Evolutionary conservation across 1,140 invertebrate genomes (phyloP), one percentile per base, ranked within the genome.

Genomic region (Gerris buenoi): DNA sequence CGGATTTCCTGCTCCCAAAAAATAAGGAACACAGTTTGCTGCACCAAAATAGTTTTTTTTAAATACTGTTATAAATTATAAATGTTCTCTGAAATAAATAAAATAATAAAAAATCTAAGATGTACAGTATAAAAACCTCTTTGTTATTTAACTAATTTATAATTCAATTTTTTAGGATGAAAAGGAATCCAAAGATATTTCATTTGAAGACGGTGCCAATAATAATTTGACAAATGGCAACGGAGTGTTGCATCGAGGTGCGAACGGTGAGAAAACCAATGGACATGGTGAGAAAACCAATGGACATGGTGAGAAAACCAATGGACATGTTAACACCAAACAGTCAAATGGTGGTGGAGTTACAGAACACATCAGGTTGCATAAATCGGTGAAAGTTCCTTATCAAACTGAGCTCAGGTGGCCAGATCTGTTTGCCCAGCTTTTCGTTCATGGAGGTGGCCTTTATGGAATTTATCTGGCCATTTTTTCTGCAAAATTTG

Each of bases 401-500:
- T 88, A 87, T 70, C 76, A 75, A 64, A 79, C 87, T 15, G 76
- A 77, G 70, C 84, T 88, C 29, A 81, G 80, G 75, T 89, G 87
- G 87, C 84, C 82, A 0, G 87, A 89, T 76, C 76, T 88, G 1
- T 70, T 75, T 5, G 87, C 81, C 2, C 87, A 88, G 77, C 70
- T 85, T 46, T 84, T 83, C 67, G 78, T 90, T 69, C 88, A 90
- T 76, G 73, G 75, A 66, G 85, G 87, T 22, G 82, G 81, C 68
- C 64, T 89, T 1, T 90, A 88, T 73, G 88, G 88, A 64, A 67
- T 88, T 1, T 88, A 82, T 72, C 77, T 89, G 67, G 80, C 86
- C 27, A 68, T 87, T 28, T 81, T 80, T 0, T 78, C 76, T 69
- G 78, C 83, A 70, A 85, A 81, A 72, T 75, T 85, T 65, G 78